Evolutionary conservation across 2,113 vertebrate genomes (phyloP), one percentile per base, ranked within the genome.

Genomic region (Gopherus evgoodei): DNA sequence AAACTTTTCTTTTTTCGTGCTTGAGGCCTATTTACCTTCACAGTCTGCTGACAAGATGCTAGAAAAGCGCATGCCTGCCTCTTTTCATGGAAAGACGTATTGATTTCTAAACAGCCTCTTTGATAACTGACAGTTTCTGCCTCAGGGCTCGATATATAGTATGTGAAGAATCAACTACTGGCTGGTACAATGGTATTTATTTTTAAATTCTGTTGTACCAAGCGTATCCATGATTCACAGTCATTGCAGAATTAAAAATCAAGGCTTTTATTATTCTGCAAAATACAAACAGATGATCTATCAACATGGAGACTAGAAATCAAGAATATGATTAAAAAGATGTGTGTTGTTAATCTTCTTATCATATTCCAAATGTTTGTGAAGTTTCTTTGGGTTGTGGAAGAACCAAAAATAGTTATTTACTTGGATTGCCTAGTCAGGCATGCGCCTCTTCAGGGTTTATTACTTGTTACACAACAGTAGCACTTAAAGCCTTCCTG

Each of bases 11-110:
- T 22, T 57, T 93, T 85, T 54, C 53, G 50, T 83, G 29, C 1
- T 86, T 89, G 91, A 52, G 83, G n/a, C 87, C 19, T 95, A 31
- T 87, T 92, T 94, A 88, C 83, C 49, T 83, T 95, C 88, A 88
- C 4, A 54, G 25, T 69, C 83, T 81, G 35, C 29, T 50, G 38
- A 54, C 22, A 62, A 82, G 53, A 25, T 65, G 42, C 24, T 88
- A 21, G 72, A 81, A 96, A 91, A 86, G 12, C 44, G 3, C 5
- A 27, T 94, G 84, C 10, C 11, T 50, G 4, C 47, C 86, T 8
- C n/a, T 38, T 89, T 88, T 29, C 38, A 80, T 88, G 95, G 54
- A 75, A 62, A 95, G 59, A 3, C n/a, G 4, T 54, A 49, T 29
- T 93, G 69, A 91, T 85, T 97, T 95, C 47, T 90, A 84, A 80